Conservation (phyloP, 2,797 vertebrate species). For the Liasis olivaceus region DNA sequence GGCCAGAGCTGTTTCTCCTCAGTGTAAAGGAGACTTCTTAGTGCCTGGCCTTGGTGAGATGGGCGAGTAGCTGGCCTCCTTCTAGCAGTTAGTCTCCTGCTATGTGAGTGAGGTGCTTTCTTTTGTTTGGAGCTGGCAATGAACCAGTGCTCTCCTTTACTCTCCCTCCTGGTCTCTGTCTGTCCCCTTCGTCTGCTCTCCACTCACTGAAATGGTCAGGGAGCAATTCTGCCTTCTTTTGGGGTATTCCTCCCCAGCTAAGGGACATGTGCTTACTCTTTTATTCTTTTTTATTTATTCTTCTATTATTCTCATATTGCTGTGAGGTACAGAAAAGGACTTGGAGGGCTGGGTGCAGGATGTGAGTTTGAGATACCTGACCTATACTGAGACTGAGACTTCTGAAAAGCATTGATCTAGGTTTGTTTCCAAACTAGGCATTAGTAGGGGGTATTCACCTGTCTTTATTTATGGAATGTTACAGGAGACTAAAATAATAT, state of each 20-base stretch:
- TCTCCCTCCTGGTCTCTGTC: neutral
- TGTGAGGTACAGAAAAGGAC: neutral
- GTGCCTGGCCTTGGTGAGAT: neutral
- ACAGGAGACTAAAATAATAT: no score
- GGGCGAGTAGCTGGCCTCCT: neutral
- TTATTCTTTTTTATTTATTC: neutral
- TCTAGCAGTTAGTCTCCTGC: neutral
- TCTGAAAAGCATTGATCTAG: neutral
- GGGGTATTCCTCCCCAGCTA: neutral
- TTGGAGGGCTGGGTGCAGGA: neutral
- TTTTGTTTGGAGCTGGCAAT: neutral
- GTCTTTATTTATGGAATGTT: no score
- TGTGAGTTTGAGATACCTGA: neutral
- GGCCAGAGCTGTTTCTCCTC: neutral
- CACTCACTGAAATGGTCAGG: no score
- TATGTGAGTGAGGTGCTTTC: neutral
- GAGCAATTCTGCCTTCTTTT: neutral
- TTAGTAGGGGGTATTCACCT: no score
- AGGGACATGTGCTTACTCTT: neutral
- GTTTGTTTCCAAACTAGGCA: neutral
- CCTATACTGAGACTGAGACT: neutral
- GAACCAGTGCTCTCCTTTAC: neutral
- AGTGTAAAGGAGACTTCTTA: neutral
- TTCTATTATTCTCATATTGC: neutral
- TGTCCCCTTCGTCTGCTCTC: neutral